Conservation (phyloP, 2,797 vertebrate species). For the Nasua narica region DNA sequence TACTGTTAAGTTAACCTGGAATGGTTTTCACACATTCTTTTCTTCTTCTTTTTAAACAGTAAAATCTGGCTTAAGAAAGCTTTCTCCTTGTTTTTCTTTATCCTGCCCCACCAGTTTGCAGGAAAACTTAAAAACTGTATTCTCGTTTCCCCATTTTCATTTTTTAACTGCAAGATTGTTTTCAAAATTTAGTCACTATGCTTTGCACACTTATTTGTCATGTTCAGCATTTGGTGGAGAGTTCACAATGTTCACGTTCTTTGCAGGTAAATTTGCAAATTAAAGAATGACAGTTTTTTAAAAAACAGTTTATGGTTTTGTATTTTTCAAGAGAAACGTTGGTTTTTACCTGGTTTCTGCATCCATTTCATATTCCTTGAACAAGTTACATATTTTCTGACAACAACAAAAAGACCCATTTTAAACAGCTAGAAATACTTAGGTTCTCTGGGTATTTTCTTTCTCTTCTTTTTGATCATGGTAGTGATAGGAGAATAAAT, state of each 20-base stretch:
- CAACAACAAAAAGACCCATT: conserved; percentile 20
- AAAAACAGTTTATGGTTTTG: not conserved
- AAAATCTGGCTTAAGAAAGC: conserved; percentile 5
- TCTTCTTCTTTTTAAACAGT: not conserved
- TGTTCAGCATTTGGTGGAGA: not conserved
- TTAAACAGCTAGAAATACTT: conserved; percentile 25
- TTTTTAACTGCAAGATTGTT: not conserved
- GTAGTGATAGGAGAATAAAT: not conserved
- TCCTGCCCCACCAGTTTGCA: not conserved
- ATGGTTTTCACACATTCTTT: not conserved
- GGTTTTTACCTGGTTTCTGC: not conserved
- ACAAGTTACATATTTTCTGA: not conserved
- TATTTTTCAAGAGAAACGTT: conserved; percentile 30
- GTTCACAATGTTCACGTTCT: not conserved
- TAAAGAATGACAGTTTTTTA: not conserved
- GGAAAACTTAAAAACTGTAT: conserved; percentile 21
- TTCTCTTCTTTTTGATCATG: not conserved
- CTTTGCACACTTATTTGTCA: conserved; percentile 11
- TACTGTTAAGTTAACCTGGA: conserved; percentile 2
- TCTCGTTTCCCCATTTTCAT: not conserved
- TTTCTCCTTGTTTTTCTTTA: conserved; percentile 8
- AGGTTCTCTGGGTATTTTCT: not conserved
- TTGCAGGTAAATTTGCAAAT: conserved; percentile 42
- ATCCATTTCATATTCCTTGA: conserved; percentile 3
- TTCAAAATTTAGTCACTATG: not conserved